Evolutionary conservation across 2,888 invertebrate species (phyloP).

Genomic region (Hydroisotoma schaefferi): DNA sequence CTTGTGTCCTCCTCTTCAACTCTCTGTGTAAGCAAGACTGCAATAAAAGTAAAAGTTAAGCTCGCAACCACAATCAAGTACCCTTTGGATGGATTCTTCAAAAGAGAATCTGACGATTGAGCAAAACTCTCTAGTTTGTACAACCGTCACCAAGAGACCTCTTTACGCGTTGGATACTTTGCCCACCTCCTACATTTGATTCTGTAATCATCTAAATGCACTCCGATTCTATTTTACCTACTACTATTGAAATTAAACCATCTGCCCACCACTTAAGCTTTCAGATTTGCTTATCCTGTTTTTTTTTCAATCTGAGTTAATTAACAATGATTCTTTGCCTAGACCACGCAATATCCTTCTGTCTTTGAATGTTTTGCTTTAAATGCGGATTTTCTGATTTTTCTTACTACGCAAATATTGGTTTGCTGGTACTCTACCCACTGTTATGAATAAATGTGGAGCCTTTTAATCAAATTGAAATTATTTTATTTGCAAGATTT

Average conservation of each 20-base stretch:
- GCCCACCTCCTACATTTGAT: slow-evolving; percentile 6
- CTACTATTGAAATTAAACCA: neutral
- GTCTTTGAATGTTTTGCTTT: no score
- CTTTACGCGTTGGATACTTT: no score
- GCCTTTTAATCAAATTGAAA: no score
- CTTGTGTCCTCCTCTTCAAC: neutral
- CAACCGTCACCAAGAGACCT: neutral
- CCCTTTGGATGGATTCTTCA: neutral
- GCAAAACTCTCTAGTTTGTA: neutral
- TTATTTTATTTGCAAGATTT: no score
- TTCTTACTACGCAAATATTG: no score
- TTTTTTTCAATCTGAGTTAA: slow-evolving; percentile 3
- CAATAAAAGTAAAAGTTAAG: neutral
- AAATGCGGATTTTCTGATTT: no score
- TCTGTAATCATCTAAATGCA: slow-evolving; percentile 18
- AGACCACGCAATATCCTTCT: neutral
- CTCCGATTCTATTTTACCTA: neutral
- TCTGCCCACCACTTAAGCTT: no score
- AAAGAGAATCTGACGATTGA: neutral
- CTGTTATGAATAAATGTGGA: no score
- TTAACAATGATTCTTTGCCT: neutral
- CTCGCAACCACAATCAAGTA: neutral
- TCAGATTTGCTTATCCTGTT: no score
- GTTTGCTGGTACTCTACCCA: no score
- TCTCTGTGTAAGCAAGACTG: neutral